phyloP scores from a whole-genome alignment of 2,888 invertebrate genomes.

The Torymus texanus region DNA sequence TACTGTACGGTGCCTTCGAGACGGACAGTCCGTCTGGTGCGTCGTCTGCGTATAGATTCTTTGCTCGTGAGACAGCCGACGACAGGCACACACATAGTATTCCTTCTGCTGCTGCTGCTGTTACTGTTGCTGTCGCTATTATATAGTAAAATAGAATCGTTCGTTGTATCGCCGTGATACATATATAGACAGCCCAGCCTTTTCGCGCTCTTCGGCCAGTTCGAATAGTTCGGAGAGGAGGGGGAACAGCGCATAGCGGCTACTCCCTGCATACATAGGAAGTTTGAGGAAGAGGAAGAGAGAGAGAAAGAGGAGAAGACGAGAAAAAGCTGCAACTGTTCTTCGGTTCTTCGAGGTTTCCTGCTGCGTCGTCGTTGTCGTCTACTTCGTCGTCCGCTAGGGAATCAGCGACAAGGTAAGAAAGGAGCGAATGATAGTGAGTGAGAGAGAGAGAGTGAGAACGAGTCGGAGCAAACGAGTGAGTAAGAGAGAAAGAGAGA shows the following conservation, averaged over 20 bases:
- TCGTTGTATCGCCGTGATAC: no score
- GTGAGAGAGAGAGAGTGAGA: no score
- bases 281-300: neutral
- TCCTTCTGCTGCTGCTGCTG: no score
- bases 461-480: no score
- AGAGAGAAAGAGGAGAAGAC: constrained; percentile 16
- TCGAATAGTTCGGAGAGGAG: neutral
- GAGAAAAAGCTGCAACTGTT: constrained; percentile 70
- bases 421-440: neutral
- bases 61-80: no score
- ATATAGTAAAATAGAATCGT: no score
- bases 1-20: constrained; percentile 70
- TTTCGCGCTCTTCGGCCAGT: neutral
- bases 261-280: no score
- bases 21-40: constrained; percentile 61
- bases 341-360: constrained; percentile 67
- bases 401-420: constrained; percentile 64
- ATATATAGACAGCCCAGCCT: neutral
- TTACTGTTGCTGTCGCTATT: no score
- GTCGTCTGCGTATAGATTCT: constrained; percentile 34
- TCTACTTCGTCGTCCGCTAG: constrained; percentile 56
- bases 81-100: neutral
- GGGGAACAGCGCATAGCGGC: neutral
- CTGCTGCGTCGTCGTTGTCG: constrained; percentile 62
- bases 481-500: no score